A percentile compares a stretch with the other conserved stretches of the same genome.
These are phyloP conservation scores for Megaceryle alcyon DNA, from an alignment of 2,797 vertebrate genomes.

Conservation along the genomic window DNA sequence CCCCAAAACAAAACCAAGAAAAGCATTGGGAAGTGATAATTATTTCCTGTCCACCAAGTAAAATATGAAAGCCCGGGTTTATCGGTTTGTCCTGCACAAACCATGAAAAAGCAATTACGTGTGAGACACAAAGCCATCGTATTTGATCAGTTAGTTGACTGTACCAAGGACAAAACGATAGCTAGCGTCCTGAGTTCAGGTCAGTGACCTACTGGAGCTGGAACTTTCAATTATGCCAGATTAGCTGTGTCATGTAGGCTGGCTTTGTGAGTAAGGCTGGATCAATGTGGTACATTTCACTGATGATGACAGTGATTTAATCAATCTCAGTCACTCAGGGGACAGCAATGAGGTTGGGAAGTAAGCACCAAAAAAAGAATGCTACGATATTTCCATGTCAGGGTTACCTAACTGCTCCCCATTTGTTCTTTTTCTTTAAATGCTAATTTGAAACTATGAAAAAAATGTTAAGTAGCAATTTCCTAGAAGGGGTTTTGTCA, in stretches of 20 bases:
- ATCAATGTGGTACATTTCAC: slow-evolving; percentile 1
- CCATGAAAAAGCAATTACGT: slow-evolving; percentile 17
- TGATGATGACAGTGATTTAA: slow-evolving; percentile 26
- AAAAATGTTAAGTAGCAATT: slow-evolving; percentile 56
- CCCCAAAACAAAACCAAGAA: neutral
- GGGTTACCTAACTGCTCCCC: slow-evolving; percentile 10
- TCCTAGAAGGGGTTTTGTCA: slow-evolving; percentile 53
- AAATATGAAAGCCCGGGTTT: slow-evolving; percentile 13
- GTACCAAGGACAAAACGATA: slow-evolving; percentile 34
- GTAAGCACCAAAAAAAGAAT: slow-evolving; percentile 6
- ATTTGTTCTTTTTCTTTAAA: slow-evolving; percentile 55
- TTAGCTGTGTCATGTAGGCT: neutral
- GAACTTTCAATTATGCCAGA: slow-evolving; percentile 43
- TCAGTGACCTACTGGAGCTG: slow-evolving; percentile 35
- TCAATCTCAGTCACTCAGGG: neutral
- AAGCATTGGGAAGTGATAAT: neutral
- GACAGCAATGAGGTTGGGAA: neutral
- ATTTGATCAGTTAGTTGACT: neutral
- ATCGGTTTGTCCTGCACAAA: neutral
- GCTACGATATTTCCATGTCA: slow-evolving; percentile 15
- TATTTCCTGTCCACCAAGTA: neutral
- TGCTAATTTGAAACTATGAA: slow-evolving; percentile 59
- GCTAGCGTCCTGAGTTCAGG: neutral
- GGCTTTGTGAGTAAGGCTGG: neutral
- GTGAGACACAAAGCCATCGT: neutral